These are phyloP conservation scores for Tipula unca DNA, from an alignment of 2,888 invertebrate species.

Conservation along the genomic window DNA sequence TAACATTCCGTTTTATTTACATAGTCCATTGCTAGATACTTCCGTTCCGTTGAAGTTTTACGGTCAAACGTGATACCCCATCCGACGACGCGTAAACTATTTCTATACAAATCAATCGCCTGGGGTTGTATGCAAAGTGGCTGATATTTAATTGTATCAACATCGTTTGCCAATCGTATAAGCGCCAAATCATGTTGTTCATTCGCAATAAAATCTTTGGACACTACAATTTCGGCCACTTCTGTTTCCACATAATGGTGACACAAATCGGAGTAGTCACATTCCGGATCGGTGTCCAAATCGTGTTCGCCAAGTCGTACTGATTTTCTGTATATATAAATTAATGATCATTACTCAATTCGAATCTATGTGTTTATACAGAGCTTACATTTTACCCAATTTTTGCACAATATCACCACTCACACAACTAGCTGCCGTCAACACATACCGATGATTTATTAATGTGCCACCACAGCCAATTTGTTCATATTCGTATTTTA, in stretches of 20 bases:
- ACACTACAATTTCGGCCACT: constrained; percentile 54
- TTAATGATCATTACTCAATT: not conserved
- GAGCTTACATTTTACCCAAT: not conserved
- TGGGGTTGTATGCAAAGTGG: not conserved
- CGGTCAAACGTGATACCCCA: not conserved
- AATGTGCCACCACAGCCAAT: constrained; percentile 59
- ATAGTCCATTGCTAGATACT: not conserved
- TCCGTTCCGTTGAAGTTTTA: not conserved
- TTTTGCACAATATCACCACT: constrained; percentile 14
- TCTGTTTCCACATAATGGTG: constrained; percentile 43
- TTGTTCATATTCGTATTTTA: not conserved
- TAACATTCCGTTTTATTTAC: not conserved
- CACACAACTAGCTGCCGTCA: constrained; percentile 55
- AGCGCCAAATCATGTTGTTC: constrained; percentile 61
- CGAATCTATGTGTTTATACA: not conserved
- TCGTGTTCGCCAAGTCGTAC: constrained; percentile 38
- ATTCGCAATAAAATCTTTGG: constrained; percentile 52
- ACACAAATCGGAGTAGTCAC: constrained; percentile 31
- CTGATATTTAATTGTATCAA: constrained; percentile 28
- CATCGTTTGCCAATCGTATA: constrained; percentile 49
- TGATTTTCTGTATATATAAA: constrained; percentile 29
- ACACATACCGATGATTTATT: constrained; percentile 53
- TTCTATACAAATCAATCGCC: not conserved
- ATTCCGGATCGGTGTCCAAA: constrained; percentile 30
- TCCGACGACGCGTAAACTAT: not conserved